Percentiles rank a stretch among this genome's conserved stretches.
Evolutionary conservation across 2,888 invertebrate species (phyloP).

Genomic region (Anagyrus pseudococci): DNA sequence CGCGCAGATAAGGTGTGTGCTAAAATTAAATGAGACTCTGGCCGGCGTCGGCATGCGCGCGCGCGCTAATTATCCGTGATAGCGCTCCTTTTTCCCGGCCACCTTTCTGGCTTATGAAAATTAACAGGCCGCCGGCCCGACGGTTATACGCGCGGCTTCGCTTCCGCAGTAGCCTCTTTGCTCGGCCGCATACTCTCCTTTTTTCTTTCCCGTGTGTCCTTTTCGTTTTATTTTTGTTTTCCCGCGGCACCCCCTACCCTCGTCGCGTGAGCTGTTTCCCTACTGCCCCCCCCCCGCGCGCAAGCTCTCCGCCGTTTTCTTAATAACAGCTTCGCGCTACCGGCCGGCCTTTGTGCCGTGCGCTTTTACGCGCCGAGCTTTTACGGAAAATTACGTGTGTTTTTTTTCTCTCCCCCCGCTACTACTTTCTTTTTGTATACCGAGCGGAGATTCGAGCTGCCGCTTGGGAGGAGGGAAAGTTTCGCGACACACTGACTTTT

Average conservation of each 20-base stretch:
- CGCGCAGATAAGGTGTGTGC: background rate
- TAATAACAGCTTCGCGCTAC: background rate
- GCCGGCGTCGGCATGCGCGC: background rate
- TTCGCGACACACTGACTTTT: background rate
- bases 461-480: background rate
- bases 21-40: background rate
- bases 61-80: conserved; percentile 4
- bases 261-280: no score
- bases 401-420: no score
- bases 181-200: no score
- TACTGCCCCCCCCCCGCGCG: no score
- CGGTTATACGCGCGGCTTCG: no score
- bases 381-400: background rate
- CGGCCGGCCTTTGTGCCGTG: no score
- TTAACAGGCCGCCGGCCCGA: background rate
- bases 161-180: no score
- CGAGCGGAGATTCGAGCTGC: background rate
- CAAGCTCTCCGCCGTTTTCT: background rate
- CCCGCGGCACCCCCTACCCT: no score
- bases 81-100: background rate
- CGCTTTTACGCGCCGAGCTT: background rate
- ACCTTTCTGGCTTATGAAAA: conserved; percentile 12
- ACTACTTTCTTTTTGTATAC: background rate
- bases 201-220: no score
- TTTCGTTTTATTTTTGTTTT: no score